Conservation (phyloP, 2,797 vertebrate genomes). For the Acanthopagrus latus region DNA sequence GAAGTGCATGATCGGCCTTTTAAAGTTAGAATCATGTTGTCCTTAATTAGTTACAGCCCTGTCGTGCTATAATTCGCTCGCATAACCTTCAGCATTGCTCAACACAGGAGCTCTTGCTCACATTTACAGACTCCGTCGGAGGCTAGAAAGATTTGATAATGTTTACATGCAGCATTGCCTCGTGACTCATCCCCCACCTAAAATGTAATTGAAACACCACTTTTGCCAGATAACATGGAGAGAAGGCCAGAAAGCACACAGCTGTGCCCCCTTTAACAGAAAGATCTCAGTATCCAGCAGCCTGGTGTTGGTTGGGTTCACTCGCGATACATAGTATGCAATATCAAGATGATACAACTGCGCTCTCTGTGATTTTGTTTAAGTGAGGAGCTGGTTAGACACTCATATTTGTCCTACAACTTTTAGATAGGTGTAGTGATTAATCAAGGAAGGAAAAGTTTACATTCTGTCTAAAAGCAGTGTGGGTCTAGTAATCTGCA, state of each 20-base stretch:
- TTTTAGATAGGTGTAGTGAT: slow-evolving; percentile 2
- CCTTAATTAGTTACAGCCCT: slow-evolving; percentile 20
- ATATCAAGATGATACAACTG: background rate
- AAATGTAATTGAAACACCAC: slow-evolving; percentile 23
- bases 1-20: slow-evolving; percentile 17
- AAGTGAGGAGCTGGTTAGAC: slow-evolving; percentile 13
- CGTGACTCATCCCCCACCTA: slow-evolving; percentile 25
- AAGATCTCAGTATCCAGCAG: slow-evolving; percentile 17
- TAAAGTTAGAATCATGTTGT: slow-evolving; percentile 14
- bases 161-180: slow-evolving; percentile 36
- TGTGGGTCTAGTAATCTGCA: slow-evolving; percentile 6
- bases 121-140: slow-evolving; percentile 26
- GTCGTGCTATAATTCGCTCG: slow-evolving; percentile 10
- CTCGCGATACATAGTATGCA: background rate
- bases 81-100: slow-evolving; percentile 11
- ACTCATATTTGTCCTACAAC: slow-evolving; percentile 13
- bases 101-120: slow-evolving; percentile 16
- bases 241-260: slow-evolving; percentile 35
- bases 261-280: slow-evolving; percentile 25
- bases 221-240: slow-evolving; percentile 23
- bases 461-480: slow-evolving; percentile 12
- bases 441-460: slow-evolving; percentile 17
- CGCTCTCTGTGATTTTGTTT: background rate
- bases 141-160: slow-evolving; percentile 39
- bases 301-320: slow-evolving; percentile 8